Evolutionary conservation across 2,888 invertebrate genomes (phyloP), one percentile per base, ranked within the genome.

Genomic region (Hypomecis atomaria): DNA sequence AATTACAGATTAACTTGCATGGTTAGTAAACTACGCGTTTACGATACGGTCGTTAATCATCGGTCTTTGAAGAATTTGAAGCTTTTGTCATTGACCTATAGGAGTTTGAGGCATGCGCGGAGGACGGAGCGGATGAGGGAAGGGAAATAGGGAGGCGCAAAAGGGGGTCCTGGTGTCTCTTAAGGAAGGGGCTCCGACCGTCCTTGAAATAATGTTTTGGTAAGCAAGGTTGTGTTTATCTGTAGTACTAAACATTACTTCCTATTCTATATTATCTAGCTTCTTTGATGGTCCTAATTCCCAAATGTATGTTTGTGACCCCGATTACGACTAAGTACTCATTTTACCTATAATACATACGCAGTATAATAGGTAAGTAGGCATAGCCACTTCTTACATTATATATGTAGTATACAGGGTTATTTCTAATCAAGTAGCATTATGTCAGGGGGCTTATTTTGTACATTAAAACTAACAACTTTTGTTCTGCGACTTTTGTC

Each of bases 141-240:
- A 65, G 71, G 62, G 66, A 62, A 54, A 74, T 77, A 79, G 78
- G 73, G 74, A 71, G 37, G 36, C n/a, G 13, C 11, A 55, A 44
- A 52, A n/a, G 76, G 72, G 76, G 78, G 78, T 69, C 70, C 69
- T 75, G 79, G 66, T 63, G 68, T 65, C 59, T 82, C 77, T 77
- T 78, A 78, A 73, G 81, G 81, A 82, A 78, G 79, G 71, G 70
- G 75, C 75, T 71, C 69, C 72, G 80, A 75, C 74, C 74, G 87
- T 82, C 88, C 88, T 89, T 88, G 85, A 86, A 82, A 77, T 73
- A 75, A 71, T 78, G 73, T 80, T 83, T 85, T 77, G 75, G 78
- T 84, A 85, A 87, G 84, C 85, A 85, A 87, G 84, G 84, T 85
- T 85, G 83, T 71, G 75, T 70, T 62, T 73, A 70, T 76, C 67